These are phyloP conservation scores for Sebastes cheni DNA, from an alignment of 2,797 vertebrate genomes.

Conservation along the genomic window DNA sequence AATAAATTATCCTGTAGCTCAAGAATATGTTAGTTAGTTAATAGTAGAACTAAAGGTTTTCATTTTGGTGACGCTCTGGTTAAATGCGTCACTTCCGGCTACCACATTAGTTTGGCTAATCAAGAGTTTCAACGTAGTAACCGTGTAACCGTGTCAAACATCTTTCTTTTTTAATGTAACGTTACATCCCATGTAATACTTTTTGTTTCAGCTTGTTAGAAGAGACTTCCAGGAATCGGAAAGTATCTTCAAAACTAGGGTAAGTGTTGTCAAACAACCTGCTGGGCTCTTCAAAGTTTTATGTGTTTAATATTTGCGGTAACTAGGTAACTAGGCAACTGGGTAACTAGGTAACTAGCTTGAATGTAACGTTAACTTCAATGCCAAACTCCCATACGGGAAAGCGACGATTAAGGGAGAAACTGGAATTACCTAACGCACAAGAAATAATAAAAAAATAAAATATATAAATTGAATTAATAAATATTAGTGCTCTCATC, in stretches of 20 bases:
- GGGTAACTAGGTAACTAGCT: too few species aligned
- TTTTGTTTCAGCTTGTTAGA: neutral
- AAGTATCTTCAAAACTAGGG: neutral
- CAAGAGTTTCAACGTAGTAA: neutral
- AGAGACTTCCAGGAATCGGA: fast-evolving
- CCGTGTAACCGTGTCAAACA: neutral
- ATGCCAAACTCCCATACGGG: too few species aligned
- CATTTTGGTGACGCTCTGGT: fast-evolving
- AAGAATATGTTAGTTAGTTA: neutral
- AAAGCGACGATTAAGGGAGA: too few species aligned
- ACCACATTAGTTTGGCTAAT: neutral
- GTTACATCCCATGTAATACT: neutral
- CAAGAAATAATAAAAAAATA: too few species aligned
- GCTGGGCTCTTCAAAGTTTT: neutral
- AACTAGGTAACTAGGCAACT: too few species aligned
- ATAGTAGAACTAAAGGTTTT: too few species aligned
- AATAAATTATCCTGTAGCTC: neutral
- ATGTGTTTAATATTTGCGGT: neutral
- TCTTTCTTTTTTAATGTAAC: neutral
- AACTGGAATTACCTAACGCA: too few species aligned
- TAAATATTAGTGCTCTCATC: too few species aligned
- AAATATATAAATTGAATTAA: too few species aligned
- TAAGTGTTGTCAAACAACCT: neutral
- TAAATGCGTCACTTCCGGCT: neutral
- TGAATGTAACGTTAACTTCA: too few species aligned